Evolutionary conservation across 2,113 vertebrate species (phyloP).

Genomic region (Gymnobelideus leadbeateri): DNA sequence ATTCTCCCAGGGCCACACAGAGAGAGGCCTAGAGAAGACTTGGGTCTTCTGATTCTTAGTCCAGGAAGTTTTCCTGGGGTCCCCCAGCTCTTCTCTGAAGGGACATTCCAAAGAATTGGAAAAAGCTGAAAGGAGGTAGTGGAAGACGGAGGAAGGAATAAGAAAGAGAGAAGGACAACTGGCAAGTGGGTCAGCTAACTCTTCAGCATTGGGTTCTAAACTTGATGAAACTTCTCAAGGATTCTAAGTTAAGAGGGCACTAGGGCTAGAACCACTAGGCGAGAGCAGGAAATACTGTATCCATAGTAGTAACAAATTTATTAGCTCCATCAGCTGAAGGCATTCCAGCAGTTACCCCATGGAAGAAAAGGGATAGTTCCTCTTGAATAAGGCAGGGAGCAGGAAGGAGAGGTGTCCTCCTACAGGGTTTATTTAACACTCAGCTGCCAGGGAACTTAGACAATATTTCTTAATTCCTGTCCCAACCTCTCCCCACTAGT

Average conservation of each 20-base stretch:
- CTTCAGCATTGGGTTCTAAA: background rate
- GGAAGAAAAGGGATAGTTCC: background rate
- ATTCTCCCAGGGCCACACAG: background rate
- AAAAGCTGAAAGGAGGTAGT: background rate
- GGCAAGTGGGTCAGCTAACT: background rate
- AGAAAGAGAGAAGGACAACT: background rate
- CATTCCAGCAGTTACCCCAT: background rate
- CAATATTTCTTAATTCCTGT: background rate
- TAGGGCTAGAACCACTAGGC: background rate
- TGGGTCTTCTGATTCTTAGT: background rate
- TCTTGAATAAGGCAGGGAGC: background rate
- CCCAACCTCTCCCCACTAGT: background rate
- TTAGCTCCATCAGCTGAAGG: background rate
- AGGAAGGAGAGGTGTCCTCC: background rate
- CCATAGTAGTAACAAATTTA: fast-evolving
- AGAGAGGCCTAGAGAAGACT: background rate
- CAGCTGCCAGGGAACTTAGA: background rate
- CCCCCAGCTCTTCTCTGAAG: background rate
- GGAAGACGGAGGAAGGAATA: background rate
- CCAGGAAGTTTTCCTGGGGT: background rate
- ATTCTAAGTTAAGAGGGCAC: background rate
- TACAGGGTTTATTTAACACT: background rate
- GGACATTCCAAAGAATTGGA: background rate
- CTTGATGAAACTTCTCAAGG: background rate
- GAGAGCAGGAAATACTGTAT: background rate